Percentiles rank a stretch among this genome's conserved stretches.
phyloP scores from a whole-genome alignment of 2,113 vertebrate species.

The Chascanopsetta lugubris region DNA sequence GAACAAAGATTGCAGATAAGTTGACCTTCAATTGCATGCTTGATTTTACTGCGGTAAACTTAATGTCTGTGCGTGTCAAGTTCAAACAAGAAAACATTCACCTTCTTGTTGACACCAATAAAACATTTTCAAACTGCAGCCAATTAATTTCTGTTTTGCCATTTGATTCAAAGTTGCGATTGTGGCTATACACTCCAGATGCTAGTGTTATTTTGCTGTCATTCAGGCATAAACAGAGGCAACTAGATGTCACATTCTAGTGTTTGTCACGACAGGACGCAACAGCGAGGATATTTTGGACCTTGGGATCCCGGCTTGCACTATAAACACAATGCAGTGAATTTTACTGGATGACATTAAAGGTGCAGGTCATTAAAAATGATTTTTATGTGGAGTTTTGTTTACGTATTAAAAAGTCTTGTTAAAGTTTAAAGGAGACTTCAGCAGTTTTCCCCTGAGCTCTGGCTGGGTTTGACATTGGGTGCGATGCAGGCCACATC shows the following conservation, averaged over 20 bases:
- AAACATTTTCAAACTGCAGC: not conserved
- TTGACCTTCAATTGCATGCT: not conserved
- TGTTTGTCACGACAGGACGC: not conserved
- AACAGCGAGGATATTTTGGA: not conserved
- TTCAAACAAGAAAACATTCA: not conserved
- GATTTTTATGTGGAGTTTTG: not conserved
- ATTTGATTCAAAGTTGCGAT: not conserved
- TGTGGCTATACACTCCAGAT: not conserved
- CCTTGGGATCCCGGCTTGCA: not conserved
- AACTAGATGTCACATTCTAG: not conserved
- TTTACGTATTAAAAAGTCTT: conserved; percentile 12
- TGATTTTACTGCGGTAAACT: not conserved
- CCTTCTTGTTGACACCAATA: not conserved
- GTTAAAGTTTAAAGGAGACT: conserved; percentile 8
- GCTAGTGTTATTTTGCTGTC: not conserved
- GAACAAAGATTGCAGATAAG: not conserved
- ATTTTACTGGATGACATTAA: not conserved
- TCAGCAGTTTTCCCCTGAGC: not conserved
- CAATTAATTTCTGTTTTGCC: not conserved
- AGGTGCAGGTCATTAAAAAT: not conserved
- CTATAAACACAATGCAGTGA: not conserved
- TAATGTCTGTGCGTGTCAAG: not conserved
- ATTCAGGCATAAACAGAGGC: not conserved
- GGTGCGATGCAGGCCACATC: conserved; percentile 12
- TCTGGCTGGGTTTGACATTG: not conserved